These are phyloP conservation scores for Gonatopus flavifemur DNA, from an alignment of 1,140 invertebrate genomes.

Conservation along the genomic window DNA sequence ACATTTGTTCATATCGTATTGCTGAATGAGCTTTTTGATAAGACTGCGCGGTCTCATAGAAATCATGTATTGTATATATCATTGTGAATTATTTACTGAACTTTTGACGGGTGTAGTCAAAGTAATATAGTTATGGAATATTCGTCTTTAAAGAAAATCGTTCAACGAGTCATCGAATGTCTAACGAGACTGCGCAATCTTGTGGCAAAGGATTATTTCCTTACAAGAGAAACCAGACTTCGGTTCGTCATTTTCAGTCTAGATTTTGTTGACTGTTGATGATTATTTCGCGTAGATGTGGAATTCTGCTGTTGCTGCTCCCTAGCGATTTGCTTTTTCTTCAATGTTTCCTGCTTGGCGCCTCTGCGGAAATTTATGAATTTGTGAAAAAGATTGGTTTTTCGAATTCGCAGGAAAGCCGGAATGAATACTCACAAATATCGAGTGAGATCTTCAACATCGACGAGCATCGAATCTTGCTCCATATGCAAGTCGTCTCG, in stretches of 20 bases:
- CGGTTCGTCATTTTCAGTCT: conserved; percentile 44
- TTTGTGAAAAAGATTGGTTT: no score
- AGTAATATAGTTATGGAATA: no score
- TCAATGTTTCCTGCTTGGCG: conserved; percentile 53
- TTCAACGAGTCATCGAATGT: conserved; percentile 12
- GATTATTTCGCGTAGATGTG: conserved; percentile 20
- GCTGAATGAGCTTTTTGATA: no score
- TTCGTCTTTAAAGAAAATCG: no score
- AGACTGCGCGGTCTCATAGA: no score
- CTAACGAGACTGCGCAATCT: conserved; percentile 35
- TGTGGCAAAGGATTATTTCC: conserved; percentile 41
- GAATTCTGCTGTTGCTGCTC: conserved; percentile 23
- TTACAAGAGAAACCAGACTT: conserved; percentile 39
- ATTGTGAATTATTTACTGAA: no score
- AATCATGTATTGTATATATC: no score
- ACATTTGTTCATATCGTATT: no score
- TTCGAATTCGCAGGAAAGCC: background rate
- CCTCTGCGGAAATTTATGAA: conserved; percentile 39
- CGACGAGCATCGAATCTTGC: conserved; percentile 95
- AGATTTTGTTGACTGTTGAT: conserved; percentile 31
- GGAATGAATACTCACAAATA: conserved; percentile 74
- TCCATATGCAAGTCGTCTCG: conserved; percentile 95
- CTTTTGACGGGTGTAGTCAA: no score
- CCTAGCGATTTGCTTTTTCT: conserved; percentile 36
- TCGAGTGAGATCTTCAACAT: conserved; percentile 93